These are phyloP conservation scores for Perizoma affinitatum DNA, from an alignment of 2,888 invertebrate species.

Conservation along the genomic window DNA sequence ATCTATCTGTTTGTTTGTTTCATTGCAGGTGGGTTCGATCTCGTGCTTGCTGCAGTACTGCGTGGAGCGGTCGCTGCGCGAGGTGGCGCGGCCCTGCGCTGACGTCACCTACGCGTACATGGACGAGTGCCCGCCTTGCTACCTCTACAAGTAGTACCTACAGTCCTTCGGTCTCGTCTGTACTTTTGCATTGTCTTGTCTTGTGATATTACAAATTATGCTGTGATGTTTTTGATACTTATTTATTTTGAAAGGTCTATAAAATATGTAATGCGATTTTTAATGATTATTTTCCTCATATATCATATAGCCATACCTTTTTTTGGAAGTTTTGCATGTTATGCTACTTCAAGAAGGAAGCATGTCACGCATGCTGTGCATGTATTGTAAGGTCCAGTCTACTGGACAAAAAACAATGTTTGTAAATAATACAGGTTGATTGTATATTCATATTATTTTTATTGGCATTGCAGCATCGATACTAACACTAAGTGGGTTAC, in stretches of 20 bases:
- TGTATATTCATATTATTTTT: constrained; percentile 56
- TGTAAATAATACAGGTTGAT: constrained; percentile 24
- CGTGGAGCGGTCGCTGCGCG: constrained; percentile 42
- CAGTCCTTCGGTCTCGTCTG: neutral
- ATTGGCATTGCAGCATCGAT: constrained; percentile 66
- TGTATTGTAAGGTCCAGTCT: too few species aligned
- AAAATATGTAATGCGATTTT: neutral
- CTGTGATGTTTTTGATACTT: too few species aligned
- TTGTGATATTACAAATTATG: too few species aligned
- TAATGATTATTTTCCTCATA: too few species aligned
- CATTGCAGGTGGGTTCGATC: constrained; percentile 92
- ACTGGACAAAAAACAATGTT: neutral
- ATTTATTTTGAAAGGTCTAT: neutral
- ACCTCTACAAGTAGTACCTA: neutral
- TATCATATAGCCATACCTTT: too few species aligned
- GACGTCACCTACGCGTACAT: constrained; percentile 44
- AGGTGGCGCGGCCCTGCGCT: constrained; percentile 20
- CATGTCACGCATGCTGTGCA: too few species aligned
- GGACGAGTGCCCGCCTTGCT: constrained; percentile 30
- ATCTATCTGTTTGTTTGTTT: too few species aligned
- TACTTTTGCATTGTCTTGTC: neutral
- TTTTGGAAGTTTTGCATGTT: too few species aligned
- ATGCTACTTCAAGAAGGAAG: too few species aligned
- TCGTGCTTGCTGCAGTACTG: constrained; percentile 75
- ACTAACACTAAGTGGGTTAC: constrained; percentile 44